Evolutionary conservation across 2,113 vertebrate species (phyloP).

Genomic region (Myxocyprinus asiaticus): DNA sequence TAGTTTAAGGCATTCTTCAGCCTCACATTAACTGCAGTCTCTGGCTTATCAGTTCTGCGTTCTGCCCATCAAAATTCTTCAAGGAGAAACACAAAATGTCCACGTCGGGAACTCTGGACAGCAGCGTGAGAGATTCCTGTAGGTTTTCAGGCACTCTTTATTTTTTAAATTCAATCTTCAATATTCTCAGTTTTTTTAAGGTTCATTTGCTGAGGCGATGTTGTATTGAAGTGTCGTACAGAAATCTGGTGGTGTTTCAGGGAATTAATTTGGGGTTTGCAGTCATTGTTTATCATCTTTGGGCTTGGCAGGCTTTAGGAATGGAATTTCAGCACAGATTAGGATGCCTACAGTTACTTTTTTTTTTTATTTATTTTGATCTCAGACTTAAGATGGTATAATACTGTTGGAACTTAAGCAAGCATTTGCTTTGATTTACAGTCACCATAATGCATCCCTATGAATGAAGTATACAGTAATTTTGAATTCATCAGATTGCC

Average conservation of each 20-base stretch:
- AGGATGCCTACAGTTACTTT: background rate
- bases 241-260: background rate
- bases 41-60: constrained; percentile 35
- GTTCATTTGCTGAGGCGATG: background rate
- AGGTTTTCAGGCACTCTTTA: constrained; percentile 62
- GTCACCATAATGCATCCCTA: no score
- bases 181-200: background rate
- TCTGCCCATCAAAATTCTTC: constrained; percentile 16
- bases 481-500: no score
- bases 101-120: constrained; percentile 77
- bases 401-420: no score
- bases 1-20: background rate
- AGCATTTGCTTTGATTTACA: no score
- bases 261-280: background rate
- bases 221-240: background rate
- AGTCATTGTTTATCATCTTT: constrained; percentile 7
- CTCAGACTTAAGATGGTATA: background rate
- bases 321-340: constrained; percentile 12
- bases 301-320: background rate
- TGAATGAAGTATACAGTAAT: no score
- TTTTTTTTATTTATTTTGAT: background rate
- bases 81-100: constrained; percentile 72
- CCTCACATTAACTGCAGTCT: background rate
- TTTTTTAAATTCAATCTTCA: background rate
- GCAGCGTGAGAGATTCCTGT: constrained; percentile 78